These are phyloP conservation scores for Arctopsyche grandis DNA, from an alignment of 1,140 invertebrate genomes.

Conservation along the genomic window DNA sequence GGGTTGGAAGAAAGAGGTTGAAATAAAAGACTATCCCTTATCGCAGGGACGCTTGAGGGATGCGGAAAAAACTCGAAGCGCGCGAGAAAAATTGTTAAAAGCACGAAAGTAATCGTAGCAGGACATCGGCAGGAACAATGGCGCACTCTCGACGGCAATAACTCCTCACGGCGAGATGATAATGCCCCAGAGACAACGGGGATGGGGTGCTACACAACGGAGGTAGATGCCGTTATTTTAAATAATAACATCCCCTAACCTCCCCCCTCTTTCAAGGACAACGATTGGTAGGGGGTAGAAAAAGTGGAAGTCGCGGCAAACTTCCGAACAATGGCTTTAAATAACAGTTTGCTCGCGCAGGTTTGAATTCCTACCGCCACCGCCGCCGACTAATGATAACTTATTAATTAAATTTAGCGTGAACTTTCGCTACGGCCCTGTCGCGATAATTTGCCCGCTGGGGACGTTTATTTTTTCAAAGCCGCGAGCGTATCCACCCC, in stretches of 20 bases:
- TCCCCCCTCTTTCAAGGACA: not conserved
- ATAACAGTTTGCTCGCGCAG: not conserved
- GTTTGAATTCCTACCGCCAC: not conserved
- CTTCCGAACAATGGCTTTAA: slow-evolving; percentile 6
- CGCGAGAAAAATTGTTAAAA: slow-evolving; percentile 7
- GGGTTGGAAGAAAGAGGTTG: too few relatives aligned
- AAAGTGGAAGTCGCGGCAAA: not conserved
- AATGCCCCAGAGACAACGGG: not conserved
- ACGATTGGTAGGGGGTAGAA: not conserved
- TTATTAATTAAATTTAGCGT: slow-evolving; percentile 5
- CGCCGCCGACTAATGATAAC: not conserved
- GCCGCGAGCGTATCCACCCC: too few relatives aligned
- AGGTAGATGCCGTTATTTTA: slow-evolving; percentile 21
- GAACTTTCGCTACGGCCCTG: not conserved
- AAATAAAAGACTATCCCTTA: too few relatives aligned
- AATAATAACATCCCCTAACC: slow-evolving; percentile 26
- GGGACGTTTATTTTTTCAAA: too few relatives aligned
- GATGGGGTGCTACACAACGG: not conserved
- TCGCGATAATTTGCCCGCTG: too few relatives aligned
- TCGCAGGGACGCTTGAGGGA: not conserved
- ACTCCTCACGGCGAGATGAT: slow-evolving; percentile 1
- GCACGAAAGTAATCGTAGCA: slow-evolving; percentile 3
- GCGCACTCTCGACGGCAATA: not conserved
- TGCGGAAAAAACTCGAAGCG: not conserved
- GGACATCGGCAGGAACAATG: slow-evolving; percentile 9